These are phyloP conservation scores for Chaetophractus vellerosus DNA, from an alignment of 2,797 vertebrate species.

Conservation along the genomic window DNA sequence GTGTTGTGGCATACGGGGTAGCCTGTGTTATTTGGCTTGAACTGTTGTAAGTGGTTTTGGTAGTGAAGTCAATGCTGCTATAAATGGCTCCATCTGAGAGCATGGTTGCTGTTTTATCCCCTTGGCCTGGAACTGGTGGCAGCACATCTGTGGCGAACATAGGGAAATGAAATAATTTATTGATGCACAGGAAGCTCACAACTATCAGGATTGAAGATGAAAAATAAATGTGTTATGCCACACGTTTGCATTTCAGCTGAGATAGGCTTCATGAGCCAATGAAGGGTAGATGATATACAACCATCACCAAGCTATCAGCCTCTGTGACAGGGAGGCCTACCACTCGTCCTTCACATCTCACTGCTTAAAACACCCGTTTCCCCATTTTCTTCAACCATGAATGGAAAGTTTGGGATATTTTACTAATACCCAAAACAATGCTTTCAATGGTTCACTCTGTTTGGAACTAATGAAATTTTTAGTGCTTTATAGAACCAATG, in stretches of 20 bases:
- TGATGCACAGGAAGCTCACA: slow-evolving; percentile 83
- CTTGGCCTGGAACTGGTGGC: slow-evolving; percentile 93
- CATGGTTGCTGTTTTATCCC: slow-evolving; percentile 98
- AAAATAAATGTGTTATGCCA: slow-evolving; percentile 90
- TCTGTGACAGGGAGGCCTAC: slow-evolving; percentile 93
- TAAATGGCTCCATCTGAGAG: slow-evolving; percentile 99
- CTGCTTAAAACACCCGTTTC: slow-evolving; percentile 92
- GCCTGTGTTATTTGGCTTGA: slow-evolving; percentile 97
- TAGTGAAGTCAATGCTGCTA: slow-evolving; percentile 99
- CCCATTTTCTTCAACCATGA: slow-evolving; percentile 85
- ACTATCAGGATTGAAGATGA: slow-evolving; percentile 87
- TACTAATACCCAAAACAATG: slow-evolving; percentile 86
- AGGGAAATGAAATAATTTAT: slow-evolving; percentile 88
- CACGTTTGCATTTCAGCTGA: slow-evolving; percentile 90
- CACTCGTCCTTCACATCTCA: slow-evolving; percentile 95
- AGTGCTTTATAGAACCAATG: slow-evolving; percentile 81
- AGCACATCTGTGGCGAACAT: slow-evolving; percentile 93
- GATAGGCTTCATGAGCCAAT: slow-evolving; percentile 92
- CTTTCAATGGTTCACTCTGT: slow-evolving; percentile 89
- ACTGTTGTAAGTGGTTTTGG: slow-evolving; percentile 97
- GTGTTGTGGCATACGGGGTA: slow-evolving; percentile 98
- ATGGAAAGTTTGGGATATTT: slow-evolving; percentile 90
- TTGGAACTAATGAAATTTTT: slow-evolving; percentile 83
- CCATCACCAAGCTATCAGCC: slow-evolving; percentile 92
- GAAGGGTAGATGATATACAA: slow-evolving; percentile 98